These are phyloP conservation scores for Tetrax tetrax DNA, from an alignment of 2,113 vertebrate genomes.

Conservation along the genomic window DNA sequence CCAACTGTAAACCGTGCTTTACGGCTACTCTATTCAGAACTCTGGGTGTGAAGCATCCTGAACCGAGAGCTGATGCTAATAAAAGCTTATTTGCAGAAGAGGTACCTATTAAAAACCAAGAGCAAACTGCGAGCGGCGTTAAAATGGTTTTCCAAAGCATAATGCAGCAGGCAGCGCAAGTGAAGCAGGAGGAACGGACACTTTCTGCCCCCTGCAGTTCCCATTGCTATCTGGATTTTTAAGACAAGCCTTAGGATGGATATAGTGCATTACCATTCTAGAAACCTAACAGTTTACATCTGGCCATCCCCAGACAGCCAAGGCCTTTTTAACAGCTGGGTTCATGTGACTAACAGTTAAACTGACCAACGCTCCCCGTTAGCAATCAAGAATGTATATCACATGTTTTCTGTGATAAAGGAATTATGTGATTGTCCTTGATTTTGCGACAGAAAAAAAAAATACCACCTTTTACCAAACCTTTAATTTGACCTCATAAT, in stretches of 20 bases:
- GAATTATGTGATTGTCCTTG: background rate
- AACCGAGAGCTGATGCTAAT: background rate
- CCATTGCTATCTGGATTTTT: slow-evolving; percentile 31
- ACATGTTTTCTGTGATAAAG: background rate
- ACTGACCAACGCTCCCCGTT: background rate
- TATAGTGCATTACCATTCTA: background rate
- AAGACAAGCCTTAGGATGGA: background rate
- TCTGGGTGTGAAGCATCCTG: slow-evolving; percentile 5
- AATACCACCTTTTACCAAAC: background rate
- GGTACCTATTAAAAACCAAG: background rate
- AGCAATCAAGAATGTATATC: background rate
- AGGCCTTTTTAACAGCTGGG: background rate
- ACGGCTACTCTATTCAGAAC: background rate
- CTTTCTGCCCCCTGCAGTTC: slow-evolving; percentile 69
- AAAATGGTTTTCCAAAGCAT: slow-evolving; percentile 65
- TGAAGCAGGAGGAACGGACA: slow-evolving; percentile 5
- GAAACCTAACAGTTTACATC: slow-evolving; percentile 1
- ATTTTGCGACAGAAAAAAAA: background rate
- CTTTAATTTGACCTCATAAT: background rate
- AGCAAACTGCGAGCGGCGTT: slow-evolving; percentile 6
- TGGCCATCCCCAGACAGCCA: background rate
- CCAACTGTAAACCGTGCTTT: background rate
- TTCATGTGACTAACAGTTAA: background rate
- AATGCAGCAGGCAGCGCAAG: slow-evolving; percentile 8
- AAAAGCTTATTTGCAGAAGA: slow-evolving; percentile 30